Conservation (phyloP, 2,113 vertebrate genomes). For the Syrmaticus mikado region DNA sequence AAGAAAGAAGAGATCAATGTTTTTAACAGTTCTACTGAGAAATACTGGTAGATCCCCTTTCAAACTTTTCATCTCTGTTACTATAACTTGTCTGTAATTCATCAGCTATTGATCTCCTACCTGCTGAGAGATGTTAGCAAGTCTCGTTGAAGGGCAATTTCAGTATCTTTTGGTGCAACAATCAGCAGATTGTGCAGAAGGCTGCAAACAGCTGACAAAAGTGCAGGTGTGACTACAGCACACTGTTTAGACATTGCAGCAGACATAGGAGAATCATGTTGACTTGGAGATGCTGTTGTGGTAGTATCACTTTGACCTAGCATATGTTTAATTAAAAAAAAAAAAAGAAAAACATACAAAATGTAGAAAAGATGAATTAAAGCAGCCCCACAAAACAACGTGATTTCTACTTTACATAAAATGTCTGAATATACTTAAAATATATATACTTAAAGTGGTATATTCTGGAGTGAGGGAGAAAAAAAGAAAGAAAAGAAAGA, state of each 20-base stretch:
- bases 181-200: conserved; percentile 89
- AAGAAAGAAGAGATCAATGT: neutral
- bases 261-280: conserved; percentile 70
- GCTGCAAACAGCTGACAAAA: conserved; percentile 87
- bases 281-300: conserved; percentile 75
- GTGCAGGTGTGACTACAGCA: conserved; percentile 86
- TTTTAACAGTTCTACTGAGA: conserved; percentile 8
- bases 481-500: neutral
- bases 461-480: neutral
- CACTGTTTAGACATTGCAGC: conserved; percentile 70
- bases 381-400: neutral
- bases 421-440: neutral
- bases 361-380: neutral
- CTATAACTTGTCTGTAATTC: neutral
- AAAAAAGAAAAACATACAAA: neutral
- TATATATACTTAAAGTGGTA: neutral
- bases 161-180: conserved; percentile 84
- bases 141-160: conserved; percentile 78
- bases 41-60: neutral
- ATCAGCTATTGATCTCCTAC: conserved; percentile 72
- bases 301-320: conserved; percentile 87
- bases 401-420: neutral
- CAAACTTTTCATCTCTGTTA: neutral
- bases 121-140: conserved; percentile 85
- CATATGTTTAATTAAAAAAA: neutral